These are phyloP conservation scores for Anodontia alba DNA, from an alignment of 2,888 invertebrate genomes.

Conservation along the genomic window DNA sequence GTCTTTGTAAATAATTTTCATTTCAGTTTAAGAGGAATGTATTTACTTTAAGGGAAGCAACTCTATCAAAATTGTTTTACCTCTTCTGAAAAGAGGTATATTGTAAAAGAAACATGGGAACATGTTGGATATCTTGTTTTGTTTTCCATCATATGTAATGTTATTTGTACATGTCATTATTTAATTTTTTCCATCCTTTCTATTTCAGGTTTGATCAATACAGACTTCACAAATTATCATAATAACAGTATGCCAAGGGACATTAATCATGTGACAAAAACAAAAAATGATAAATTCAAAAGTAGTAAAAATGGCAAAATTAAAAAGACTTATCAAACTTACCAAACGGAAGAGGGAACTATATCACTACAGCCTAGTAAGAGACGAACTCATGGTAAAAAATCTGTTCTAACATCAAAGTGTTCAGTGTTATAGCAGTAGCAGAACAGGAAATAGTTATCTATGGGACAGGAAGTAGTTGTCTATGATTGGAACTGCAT, in stretches of 20 bases:
- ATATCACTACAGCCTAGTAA: conserved; percentile 80
- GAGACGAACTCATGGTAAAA: conserved; percentile 80
- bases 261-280: conserved; percentile 58
- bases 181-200: no score
- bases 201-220: conserved; percentile 65
- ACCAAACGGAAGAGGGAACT: conserved; percentile 65
- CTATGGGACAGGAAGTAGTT: no score
- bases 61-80: no score
- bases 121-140: no score
- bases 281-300: conserved; percentile 65
- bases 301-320: conserved; percentile 62
- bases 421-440: conserved; percentile 78
- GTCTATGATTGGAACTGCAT: background rate
- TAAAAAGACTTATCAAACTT: conserved; percentile 49
- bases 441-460: background rate
- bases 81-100: no score
- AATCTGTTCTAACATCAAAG: conserved; percentile 69
- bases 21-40: no score
- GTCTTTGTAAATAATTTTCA: no score
- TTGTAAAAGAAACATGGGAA: no score
- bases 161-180: no score
- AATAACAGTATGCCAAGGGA: conserved; percentile 48
- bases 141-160: no score
- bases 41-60: no score
- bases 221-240: conserved; percentile 53